phyloP scores from a whole-genome alignment of 2,113 vertebrate species.

The Halcyon malimbica region DNA sequence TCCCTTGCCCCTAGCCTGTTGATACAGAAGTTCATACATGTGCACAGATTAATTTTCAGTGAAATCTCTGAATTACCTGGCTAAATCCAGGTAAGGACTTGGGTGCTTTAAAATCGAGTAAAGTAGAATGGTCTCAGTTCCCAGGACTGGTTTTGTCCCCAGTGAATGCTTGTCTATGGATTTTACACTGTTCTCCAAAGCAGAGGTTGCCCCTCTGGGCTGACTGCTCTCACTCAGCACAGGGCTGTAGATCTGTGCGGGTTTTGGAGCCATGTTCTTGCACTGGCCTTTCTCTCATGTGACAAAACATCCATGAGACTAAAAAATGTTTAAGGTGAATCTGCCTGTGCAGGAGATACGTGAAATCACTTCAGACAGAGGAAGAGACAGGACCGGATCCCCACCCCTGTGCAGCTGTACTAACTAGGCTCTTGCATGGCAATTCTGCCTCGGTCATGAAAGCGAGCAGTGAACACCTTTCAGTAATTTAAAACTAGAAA shows the following conservation, averaged over 20 bases:
- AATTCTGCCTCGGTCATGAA: neutral
- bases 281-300: neutral
- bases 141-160: neutral
- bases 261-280: neutral
- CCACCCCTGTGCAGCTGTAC: accelerated
- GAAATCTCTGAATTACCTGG: neutral
- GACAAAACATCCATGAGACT: neutral
- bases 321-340: neutral
- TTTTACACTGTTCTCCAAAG: neutral
- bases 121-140: neutral
- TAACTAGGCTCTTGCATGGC: neutral
- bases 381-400: neutral
- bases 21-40: neutral
- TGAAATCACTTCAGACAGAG: neutral
- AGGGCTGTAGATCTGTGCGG: neutral
- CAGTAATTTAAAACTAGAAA: neutral
- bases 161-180: neutral
- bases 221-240: neutral
- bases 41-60: neutral
- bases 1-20: neutral
- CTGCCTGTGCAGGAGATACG: neutral
- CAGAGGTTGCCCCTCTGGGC: neutral
- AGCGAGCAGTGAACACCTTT: neutral
- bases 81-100: neutral
- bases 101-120: neutral